These are phyloP conservation scores for Apis dorsata DNA, from an alignment of 1,140 invertebrate genomes.

Conservation along the genomic window DNA sequence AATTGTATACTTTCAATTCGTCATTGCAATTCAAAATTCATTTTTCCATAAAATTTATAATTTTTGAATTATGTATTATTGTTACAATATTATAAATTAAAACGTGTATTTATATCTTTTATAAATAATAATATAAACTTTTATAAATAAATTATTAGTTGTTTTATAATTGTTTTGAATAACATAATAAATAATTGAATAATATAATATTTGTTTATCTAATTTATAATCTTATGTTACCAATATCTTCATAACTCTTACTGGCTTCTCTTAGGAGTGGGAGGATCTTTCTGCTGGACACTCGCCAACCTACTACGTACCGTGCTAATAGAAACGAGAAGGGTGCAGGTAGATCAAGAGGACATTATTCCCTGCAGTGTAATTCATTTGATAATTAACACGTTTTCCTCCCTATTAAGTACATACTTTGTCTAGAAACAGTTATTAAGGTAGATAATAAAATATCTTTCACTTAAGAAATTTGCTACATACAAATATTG, in stretches of 20 bases:
- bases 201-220: not conserved
- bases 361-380: slow-evolving; percentile 8
- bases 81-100: no score
- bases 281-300: slow-evolving; percentile 31
- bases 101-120: no score
- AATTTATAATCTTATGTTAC: not conserved
- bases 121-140: no score
- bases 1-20: no score
- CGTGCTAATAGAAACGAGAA: slow-evolving; percentile 39
- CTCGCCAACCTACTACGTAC: slow-evolving; percentile 41
- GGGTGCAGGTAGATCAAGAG: slow-evolving; percentile 36
- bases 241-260: not conserved
- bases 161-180: no score
- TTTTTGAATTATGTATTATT: no score
- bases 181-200: not conserved
- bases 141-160: no score
- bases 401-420: not conserved
- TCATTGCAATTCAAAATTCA: no score
- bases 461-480: not conserved
- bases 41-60: no score
- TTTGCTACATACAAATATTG: not conserved
- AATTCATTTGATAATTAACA: slow-evolving; percentile 19
- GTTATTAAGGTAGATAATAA: not conserved
- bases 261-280: not conserved
- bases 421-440: not conserved